phyloP scores from a whole-genome alignment of 2,888 invertebrate genomes.

The Lamellibrachia satsuma region DNA sequence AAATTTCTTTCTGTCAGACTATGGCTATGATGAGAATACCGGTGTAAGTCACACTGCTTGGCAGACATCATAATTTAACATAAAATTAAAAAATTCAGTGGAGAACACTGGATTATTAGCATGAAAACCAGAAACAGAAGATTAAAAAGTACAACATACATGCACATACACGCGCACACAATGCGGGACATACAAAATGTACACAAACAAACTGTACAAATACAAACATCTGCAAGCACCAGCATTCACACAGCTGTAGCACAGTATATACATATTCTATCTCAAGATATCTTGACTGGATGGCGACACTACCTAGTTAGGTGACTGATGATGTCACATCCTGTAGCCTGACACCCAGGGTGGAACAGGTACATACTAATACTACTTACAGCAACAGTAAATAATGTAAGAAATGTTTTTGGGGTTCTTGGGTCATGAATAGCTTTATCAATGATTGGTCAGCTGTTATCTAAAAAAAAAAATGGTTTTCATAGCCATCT shows the following conservation, averaged over 20 bases:
- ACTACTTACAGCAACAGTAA: neutral
- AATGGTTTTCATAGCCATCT: neutral
- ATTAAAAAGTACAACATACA: neutral
- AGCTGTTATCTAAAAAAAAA: neutral
- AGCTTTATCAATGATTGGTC: neutral
- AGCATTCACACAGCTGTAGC: neutral
- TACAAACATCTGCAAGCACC: neutral
- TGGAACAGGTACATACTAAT: neutral
- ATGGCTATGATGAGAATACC: too few species aligned
- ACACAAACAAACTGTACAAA: neutral
- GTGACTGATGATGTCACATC: neutral
- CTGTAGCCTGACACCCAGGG: neutral
- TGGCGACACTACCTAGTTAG: neutral
- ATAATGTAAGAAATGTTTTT: neutral
- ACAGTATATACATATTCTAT: neutral
- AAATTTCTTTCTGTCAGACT: neutral
- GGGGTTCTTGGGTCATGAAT: neutral
- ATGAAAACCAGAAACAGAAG: neutral
- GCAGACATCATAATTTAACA: too few species aligned
- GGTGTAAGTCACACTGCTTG: too few species aligned
- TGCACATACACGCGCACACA: neutral
- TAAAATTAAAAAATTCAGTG: too few species aligned
- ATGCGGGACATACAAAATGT: neutral
- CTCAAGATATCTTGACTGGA: neutral
- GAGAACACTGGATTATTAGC: neutral